These are phyloP conservation scores for Meiosimyza decipiens DNA, from an alignment of 2,888 invertebrate species.

Conservation along the genomic window DNA sequence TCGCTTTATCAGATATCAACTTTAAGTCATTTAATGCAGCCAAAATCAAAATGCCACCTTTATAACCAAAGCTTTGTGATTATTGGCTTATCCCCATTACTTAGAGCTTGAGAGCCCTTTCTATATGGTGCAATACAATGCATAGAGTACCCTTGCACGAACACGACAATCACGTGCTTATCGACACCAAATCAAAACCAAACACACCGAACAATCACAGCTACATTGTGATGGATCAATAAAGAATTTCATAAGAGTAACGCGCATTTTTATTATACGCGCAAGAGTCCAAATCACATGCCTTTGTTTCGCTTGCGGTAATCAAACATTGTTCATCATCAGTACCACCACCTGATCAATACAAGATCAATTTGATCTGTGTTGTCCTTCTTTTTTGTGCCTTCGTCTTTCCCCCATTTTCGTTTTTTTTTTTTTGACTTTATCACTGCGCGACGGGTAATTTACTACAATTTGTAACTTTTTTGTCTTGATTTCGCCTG, in stretches of 20 bases:
- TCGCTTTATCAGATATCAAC: too few relatives aligned
- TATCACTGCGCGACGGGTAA: constrained; percentile 16
- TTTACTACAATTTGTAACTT: constrained; percentile 25
- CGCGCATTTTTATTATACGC: constrained; percentile 2
- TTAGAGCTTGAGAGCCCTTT: too few relatives aligned
- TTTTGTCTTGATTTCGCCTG: constrained; percentile 7
- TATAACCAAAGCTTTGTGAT: too few relatives aligned
- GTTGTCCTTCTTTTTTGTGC: constrained; percentile 2
- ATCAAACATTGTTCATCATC: constrained; percentile 1
- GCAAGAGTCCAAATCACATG: neutral
- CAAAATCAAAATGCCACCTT: too few relatives aligned
- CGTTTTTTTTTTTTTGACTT: too few relatives aligned
- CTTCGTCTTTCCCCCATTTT: too few relatives aligned
- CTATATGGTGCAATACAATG: too few relatives aligned
- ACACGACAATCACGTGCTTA: constrained; percentile 29
- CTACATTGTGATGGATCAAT: constrained; percentile 25
- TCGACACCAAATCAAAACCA: constrained; percentile 26
- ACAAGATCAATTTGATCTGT: constrained; percentile 1
- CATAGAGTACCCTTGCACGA: constrained; percentile 1
- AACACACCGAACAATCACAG: constrained; percentile 15
- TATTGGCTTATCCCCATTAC: too few relatives aligned
- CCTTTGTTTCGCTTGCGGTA: constrained; percentile 9
- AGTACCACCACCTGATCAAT: constrained; percentile 16
- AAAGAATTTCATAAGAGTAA: constrained; percentile 7
- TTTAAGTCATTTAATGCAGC: too few relatives aligned